Conservation (phyloP, 92 coral and sea anemone species). For the Phenganax stokvisi region DNA sequence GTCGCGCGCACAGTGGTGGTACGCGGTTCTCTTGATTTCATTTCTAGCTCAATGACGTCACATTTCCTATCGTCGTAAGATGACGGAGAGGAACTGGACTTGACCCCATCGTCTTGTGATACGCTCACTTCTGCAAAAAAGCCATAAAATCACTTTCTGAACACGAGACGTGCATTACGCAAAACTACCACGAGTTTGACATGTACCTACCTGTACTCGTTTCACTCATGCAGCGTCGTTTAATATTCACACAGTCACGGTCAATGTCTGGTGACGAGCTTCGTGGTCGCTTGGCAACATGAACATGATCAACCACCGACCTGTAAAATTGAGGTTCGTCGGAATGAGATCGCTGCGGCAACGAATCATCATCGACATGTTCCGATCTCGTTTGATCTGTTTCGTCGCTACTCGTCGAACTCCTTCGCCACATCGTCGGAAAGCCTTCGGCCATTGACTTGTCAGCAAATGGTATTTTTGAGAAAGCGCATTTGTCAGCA, state of each 20-base stretch:
- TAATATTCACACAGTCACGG: conserved; percentile 17
- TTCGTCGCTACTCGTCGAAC: conserved; percentile 42
- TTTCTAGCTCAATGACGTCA: conserved; percentile 21
- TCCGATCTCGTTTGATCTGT: conserved; percentile 26
- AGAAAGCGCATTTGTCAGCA: conserved; percentile 86
- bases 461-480: conserved; percentile 39
- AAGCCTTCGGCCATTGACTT: conserved; percentile 37
- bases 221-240: conserved; percentile 39
- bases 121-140: no score
- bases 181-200: neutral
- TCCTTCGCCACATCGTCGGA: conserved; percentile 44
- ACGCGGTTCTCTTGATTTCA: neutral
- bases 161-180: neutral
- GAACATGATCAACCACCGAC: conserved; percentile 59
- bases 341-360: conserved; percentile 36
- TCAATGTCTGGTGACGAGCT: conserved; percentile 70
- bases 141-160: no score
- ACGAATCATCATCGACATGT: conserved; percentile 17
- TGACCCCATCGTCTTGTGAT: neutral
- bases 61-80: conserved; percentile 6
- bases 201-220: neutral
- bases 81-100: conserved; percentile 15
- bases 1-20: neutral
- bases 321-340: conserved; percentile 42
- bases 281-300: conserved; percentile 61